A percentile compares a stretch with the other conserved stretches of the same genome.
Evolutionary conservation across 1,140 invertebrate species (phyloP).

Genomic region (Drosophila navojoa): DNA sequence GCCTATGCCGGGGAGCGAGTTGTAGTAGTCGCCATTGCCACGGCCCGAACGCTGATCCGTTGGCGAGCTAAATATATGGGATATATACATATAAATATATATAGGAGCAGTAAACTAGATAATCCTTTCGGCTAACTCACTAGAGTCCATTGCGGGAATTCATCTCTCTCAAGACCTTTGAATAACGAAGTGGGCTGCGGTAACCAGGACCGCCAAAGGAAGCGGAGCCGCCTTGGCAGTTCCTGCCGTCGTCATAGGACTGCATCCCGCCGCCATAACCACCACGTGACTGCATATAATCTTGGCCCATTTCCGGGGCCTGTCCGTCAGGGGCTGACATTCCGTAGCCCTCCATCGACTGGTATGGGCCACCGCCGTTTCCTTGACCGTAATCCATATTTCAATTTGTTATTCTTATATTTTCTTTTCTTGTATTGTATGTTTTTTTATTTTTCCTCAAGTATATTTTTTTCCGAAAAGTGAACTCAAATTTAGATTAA

Average conservation of each 20-base stretch:
- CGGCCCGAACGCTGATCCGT: conserved; percentile 43
- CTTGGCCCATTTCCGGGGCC: conserved; percentile 47
- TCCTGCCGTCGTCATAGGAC: conserved; percentile 40
- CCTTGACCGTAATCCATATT: conserved; percentile 61
- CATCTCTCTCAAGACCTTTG: conserved; percentile 58
- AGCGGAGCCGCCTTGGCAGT: conserved; percentile 43
- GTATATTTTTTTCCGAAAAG: too few relatives aligned
- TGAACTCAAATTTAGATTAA: neutral
- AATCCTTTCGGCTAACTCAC: conserved; percentile 33
- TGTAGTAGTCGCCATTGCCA: conserved; percentile 66
- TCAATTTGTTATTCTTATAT: neutral
- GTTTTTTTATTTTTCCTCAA: too few relatives aligned
- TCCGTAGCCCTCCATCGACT: conserved; percentile 38
- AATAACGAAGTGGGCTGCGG: conserved; percentile 62
- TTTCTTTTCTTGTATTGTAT: conserved; percentile 11
- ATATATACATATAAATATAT: too few relatives aligned
- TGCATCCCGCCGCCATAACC: conserved; percentile 36
- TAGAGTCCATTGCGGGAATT: conserved; percentile 71
- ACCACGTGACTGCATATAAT: conserved; percentile 22
- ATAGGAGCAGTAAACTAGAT: too few relatives aligned
- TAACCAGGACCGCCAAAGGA: conserved; percentile 60
- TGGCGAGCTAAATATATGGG: conserved; percentile 29
- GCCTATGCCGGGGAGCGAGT: conserved; percentile 59
- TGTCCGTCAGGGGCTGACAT: conserved; percentile 46
- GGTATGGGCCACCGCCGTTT: conserved; percentile 43